A percentile compares a stretch with the other conserved stretches of the same genome.
Conservation (phyloP, 2,113 vertebrate genomes). For the Sorex araneus region DNA sequence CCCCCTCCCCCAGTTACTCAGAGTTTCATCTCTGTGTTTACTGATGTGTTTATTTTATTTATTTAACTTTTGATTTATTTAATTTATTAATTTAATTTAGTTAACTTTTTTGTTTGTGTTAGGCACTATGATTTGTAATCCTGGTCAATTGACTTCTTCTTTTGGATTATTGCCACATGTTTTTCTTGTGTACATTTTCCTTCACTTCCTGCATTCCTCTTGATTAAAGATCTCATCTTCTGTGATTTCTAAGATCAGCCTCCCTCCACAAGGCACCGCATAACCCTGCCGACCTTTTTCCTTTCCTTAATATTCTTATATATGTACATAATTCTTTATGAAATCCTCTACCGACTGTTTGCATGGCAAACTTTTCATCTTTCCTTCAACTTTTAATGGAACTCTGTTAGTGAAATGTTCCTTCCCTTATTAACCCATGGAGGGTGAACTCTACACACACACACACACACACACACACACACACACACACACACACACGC, state of each 20-base stretch:
- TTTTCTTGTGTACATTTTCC: not conserved
- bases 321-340: not conserved
- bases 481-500: not conserved
- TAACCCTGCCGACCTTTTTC: not conserved
- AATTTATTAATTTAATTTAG: not conserved
- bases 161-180: not conserved
- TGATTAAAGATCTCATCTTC: constrained; percentile 12
- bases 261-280: not conserved
- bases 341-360: not conserved
- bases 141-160: not conserved
- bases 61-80: no score
- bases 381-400: not conserved
- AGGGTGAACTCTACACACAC: not conserved
- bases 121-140: no score
- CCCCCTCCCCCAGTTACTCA: not conserved
- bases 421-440: not conserved
- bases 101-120: no score
- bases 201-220: not conserved
- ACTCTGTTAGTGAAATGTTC: constrained; percentile 14
- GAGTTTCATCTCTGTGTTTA: not conserved
- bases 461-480: not conserved
- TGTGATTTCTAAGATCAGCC: not conserved
- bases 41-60: not conserved
- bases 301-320: not conserved
- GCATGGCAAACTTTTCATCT: not conserved